Base-by-base conservation (phyloP, 2,888 invertebrate genomes). In the Eupithecia exiguata region DNA sequence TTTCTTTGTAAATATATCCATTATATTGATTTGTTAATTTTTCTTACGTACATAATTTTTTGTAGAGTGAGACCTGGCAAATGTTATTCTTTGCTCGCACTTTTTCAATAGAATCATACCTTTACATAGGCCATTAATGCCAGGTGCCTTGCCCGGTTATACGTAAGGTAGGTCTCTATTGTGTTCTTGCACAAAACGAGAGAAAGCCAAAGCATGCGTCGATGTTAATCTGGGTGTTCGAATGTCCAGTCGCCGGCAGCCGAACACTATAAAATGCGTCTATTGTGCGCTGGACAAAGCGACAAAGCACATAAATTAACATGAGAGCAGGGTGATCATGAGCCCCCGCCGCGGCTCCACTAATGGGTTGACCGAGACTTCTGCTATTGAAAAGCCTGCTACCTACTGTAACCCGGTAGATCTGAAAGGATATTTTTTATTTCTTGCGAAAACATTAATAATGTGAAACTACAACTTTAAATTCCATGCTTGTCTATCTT, bases 221-320 rank as follows among this genome's bases (percentile, higher is more conserved):
- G 93, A 94, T 92, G 91, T 90, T 94, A 93, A 94, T 94, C 94
- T 93, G 91, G 90, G 92, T 91, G 94, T 92, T 93, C 94, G 88
- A 53, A 92, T 91, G 94, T 92, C 93, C 94, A 89, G 92, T 91
- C 92, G 91, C 93, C 94, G 88, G 94, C 93, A 92, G 91, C 88
- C 87, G 88, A 90, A 88, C 81, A 86, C 89, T 92, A 92, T 93
- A 94, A 94, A 94, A 92, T 91, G 88, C 79, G 81, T 70, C 87
- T 77, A 88, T 92, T 92, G 92, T 92, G 77, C 70, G 80, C 77
- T 82, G 89, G 85, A 94, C 92, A 94, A 93, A 85, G 88, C 89
- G 84, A 92, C 94, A 94, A 93, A 93, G 90, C 88, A 94, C 94
- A 94, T 94, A 94, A 94, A 94, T 94, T 94, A 94, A 91, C 91